Conservation (phyloP, 2,797 vertebrate genomes). For the Sphenopsis melanotis region DNA sequence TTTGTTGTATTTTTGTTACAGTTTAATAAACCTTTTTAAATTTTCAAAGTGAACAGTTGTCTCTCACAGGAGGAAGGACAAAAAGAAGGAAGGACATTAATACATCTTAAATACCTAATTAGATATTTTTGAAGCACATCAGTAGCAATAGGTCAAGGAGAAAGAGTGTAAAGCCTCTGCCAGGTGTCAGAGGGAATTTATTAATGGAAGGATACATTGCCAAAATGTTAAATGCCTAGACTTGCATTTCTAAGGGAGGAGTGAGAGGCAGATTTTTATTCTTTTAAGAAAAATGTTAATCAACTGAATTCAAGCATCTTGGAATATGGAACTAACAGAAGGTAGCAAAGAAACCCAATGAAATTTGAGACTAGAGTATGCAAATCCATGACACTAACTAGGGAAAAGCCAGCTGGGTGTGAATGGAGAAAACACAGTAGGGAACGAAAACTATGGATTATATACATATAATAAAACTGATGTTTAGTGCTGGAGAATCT, state of each 20-base stretch:
- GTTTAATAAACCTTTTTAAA: no score
- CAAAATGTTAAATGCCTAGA: not conserved
- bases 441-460: not conserved
- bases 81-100: not conserved
- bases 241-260: not conserved
- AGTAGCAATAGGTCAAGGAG: not conserved
- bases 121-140: not conserved
- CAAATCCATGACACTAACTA: not conserved
- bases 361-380: not conserved
- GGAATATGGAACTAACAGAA: not conserved
- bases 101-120: not conserved
- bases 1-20: no score
- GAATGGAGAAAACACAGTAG: not conserved
- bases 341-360: not conserved
- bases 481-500: not conserved
- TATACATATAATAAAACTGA: not conserved
- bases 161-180: not conserved
- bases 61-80: not conserved
- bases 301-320: not conserved
- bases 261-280: not conserved
- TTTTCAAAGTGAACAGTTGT: no score
- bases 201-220: not conserved
- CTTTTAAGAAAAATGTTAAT: not conserved
- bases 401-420: not conserved
- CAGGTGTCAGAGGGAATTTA: not conserved